Evolutionary conservation across 2,113 vertebrate species (phyloP).

Genomic region (Arizona elegans): DNA sequence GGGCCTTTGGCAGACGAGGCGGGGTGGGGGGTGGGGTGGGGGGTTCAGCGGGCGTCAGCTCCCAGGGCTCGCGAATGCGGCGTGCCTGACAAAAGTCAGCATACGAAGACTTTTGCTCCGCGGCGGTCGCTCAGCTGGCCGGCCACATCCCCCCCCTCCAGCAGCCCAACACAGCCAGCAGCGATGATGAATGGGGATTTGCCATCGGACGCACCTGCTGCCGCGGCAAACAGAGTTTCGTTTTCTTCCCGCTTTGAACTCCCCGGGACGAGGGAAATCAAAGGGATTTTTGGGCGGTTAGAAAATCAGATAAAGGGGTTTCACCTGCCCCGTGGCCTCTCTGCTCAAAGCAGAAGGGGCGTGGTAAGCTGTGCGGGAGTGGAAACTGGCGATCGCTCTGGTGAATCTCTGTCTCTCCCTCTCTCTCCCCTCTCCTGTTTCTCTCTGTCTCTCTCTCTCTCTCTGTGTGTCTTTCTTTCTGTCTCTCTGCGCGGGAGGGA

Average conservation of each 20-base stretch:
- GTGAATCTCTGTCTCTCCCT: neutral
- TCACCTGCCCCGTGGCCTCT: constrained; percentile 60
- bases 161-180: neutral
- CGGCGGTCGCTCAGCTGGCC: neutral
- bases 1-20: neutral
- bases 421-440: too few relatives aligned
- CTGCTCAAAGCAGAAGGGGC: constrained; percentile 23
- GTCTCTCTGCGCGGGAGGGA: neutral
- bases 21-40: too few relatives aligned
- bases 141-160: neutral
- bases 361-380: neutral
- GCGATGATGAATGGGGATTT: constrained; percentile 43
- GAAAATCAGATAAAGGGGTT: constrained; percentile 68
- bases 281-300: constrained; percentile 68
- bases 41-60: neutral
- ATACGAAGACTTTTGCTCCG: neutral
- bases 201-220: constrained; percentile 60
- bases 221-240: neutral
- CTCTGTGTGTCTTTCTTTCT: neutral
- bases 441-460: too few relatives aligned
- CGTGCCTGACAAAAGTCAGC: fast-evolving
- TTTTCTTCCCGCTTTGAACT: constrained; percentile 35
- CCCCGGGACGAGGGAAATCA: constrained; percentile 59
- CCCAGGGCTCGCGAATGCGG: neutral
- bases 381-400: neutral